phyloP scores from a whole-genome alignment of 2,797 vertebrate species.

The Trachops cirrhosus region DNA sequence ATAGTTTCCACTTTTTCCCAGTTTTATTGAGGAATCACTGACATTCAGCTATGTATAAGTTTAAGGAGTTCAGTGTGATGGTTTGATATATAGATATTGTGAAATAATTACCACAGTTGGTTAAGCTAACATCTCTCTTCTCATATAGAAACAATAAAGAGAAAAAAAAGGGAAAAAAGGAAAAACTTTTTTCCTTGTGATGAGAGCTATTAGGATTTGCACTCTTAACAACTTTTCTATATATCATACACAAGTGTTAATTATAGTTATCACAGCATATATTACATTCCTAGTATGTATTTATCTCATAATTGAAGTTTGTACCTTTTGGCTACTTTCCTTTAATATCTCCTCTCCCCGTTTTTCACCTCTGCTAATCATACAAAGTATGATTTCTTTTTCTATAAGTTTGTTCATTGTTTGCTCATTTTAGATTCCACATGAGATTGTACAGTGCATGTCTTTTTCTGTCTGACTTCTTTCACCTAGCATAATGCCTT shows the following conservation, averaged over 20 bases:
- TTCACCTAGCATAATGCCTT: neutral
- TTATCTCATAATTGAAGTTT: neutral
- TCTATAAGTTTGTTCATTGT: neutral
- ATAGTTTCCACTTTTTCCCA: neutral
- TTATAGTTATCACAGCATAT: neutral
- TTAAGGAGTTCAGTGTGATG: neutral
- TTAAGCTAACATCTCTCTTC: neutral
- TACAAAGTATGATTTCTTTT: neutral
- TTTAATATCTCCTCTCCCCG: neutral
- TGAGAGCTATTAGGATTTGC: neutral
- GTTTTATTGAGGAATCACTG: neutral
- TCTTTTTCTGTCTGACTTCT: neutral
- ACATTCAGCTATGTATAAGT: neutral
- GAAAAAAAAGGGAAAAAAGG: neutral
- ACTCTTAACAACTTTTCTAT: neutral
- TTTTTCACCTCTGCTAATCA: neutral
- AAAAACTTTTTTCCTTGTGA: neutral
- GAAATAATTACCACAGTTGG: neutral
- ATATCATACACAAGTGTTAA: neutral
- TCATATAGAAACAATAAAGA: neutral
- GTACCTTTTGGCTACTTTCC: neutral
- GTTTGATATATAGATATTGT: neutral
- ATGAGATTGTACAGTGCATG: neutral
- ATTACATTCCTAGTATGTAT: neutral
- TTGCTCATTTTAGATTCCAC: neutral